These are phyloP conservation scores for Onychostruthus taczanowskii DNA, from an alignment of 2,113 vertebrate species.

Conservation along the genomic window DNA sequence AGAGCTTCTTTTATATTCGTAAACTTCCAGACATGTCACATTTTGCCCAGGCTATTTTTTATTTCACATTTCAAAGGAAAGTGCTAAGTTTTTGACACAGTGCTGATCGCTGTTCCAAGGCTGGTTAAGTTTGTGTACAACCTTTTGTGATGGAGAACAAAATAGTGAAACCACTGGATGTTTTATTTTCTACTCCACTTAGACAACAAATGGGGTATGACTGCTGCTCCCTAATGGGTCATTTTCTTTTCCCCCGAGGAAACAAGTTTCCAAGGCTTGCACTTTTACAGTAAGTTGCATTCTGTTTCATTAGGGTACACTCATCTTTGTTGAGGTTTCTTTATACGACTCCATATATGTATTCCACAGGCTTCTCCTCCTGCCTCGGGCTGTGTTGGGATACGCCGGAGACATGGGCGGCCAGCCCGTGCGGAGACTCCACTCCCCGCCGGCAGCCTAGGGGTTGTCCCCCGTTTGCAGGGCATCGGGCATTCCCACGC, in stretches of 20 bases:
- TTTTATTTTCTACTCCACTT: background rate
- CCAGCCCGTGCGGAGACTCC: background rate
- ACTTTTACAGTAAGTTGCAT: background rate
- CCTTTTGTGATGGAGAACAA: background rate
- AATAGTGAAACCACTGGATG: background rate
- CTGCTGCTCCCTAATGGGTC: background rate
- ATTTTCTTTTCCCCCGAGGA: background rate
- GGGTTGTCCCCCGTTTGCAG: background rate
- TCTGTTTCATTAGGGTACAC: background rate
- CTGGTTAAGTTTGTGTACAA: background rate
- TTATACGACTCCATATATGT: accelerated
- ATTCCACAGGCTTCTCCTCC: background rate
- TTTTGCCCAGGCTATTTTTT: background rate
- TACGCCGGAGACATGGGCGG: accelerated
- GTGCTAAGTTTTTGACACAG: background rate
- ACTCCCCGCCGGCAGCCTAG: background rate
- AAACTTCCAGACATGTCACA: background rate
- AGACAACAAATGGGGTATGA: background rate
- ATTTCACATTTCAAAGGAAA: background rate
- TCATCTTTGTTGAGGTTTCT: background rate
- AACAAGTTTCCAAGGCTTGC: background rate
- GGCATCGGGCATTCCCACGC: background rate
- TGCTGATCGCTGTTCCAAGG: background rate
- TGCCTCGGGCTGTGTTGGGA: background rate
- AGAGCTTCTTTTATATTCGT: background rate